phyloP scores from a whole-genome alignment of 30 jellyfish, hydroid and myxozoan species.

The Cassiopea xamachana region DNA sequence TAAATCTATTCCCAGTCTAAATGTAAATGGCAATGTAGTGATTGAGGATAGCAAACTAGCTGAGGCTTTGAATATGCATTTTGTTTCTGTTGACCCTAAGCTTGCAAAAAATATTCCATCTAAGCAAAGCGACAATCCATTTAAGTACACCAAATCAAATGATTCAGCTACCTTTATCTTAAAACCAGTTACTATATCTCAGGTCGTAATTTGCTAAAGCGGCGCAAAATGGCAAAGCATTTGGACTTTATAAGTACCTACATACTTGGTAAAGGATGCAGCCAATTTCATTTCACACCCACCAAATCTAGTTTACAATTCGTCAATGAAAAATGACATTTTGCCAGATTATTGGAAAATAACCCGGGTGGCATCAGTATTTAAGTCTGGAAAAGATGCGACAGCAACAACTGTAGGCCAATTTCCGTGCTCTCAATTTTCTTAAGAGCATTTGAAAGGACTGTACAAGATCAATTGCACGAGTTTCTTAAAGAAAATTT shows the following conservation, averaged over 20 bases:
- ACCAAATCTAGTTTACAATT: background rate
- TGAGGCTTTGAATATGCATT: background rate
- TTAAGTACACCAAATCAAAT: background rate
- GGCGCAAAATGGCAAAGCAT: background rate
- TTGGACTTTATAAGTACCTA: background rate
- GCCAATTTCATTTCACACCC: conserved; percentile 16
- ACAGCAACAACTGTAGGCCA: conserved; percentile 2
- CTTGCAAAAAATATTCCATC: conserved; percentile 40
- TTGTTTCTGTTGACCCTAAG: background rate
- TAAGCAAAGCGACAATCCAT: background rate
- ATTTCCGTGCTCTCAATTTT: background rate
- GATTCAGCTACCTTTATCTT: background rate
- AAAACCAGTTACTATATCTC: background rate
- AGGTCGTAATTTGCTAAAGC: background rate
- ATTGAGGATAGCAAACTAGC: background rate
- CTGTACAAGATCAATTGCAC: background rate
- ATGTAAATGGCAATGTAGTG: background rate
- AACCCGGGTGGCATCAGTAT: background rate
- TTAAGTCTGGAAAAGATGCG: background rate
- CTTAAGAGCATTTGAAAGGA: background rate
- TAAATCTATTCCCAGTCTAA: conserved; percentile 6
- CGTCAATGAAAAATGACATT: background rate
- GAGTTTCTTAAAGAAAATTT: background rate
- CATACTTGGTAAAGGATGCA: conserved; percentile 15
- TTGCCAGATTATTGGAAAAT: background rate